phyloP scores from a whole-genome alignment of 2,888 invertebrate species.

The Microplitis manilae region DNA sequence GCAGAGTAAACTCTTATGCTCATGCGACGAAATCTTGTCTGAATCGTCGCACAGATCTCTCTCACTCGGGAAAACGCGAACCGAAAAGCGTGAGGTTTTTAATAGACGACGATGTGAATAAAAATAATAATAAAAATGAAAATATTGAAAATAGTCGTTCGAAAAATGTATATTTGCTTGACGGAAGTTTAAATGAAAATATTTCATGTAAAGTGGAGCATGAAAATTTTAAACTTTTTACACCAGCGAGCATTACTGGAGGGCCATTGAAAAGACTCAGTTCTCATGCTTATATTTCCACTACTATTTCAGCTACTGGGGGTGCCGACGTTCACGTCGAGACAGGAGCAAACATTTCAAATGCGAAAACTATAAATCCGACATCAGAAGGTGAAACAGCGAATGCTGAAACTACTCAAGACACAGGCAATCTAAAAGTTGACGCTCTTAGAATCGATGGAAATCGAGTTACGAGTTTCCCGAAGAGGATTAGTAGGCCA shows the following conservation, averaged over 20 bases:
- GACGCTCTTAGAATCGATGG: background rate
- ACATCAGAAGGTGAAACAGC: constrained; percentile 26
- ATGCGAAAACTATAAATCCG: constrained; percentile 8
- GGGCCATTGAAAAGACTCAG: constrained; percentile 4
- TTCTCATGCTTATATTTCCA: background rate
- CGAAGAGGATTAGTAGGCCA: background rate
- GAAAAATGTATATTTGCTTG: constrained; percentile 2
- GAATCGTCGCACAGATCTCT: constrained; percentile 43
- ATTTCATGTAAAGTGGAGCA: background rate
- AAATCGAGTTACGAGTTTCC: constrained; percentile 24
- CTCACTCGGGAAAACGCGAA: constrained; percentile 21
- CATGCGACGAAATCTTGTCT: constrained; percentile 44
- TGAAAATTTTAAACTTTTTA: constrained; percentile 5
- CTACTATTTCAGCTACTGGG: background rate
- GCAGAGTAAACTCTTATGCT: constrained; percentile 46
- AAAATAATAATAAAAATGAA: constrained; percentile 32
- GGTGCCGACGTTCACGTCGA: background rate
- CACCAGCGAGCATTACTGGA: background rate
- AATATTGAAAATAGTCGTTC: constrained; percentile 15
- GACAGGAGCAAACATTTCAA: background rate
- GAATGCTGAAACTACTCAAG: background rate
- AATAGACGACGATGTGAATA: constrained; percentile 50
- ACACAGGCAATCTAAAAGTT: constrained; percentile 11
- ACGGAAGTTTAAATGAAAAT: constrained; percentile 9
- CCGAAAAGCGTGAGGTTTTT: constrained; percentile 61